Evolutionary conservation across 1,140 invertebrate genomes (phyloP).

Genomic region (Cydia pomonella): DNA sequence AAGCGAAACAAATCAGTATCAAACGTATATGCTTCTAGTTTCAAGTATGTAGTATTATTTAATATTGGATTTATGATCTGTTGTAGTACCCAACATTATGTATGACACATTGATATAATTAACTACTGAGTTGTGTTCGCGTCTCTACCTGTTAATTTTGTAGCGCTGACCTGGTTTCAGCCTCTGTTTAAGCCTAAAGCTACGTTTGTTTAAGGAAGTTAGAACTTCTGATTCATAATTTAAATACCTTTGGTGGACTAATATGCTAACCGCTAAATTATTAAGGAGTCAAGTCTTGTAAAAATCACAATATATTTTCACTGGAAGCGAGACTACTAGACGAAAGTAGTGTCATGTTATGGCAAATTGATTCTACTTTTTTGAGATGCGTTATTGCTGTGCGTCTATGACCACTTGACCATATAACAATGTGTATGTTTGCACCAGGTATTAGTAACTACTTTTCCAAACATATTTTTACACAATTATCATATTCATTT

Average conservation of each 20-base stretch:
- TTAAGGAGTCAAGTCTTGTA: not conserved
- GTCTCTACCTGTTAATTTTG: not conserved
- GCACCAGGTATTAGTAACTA: no score
- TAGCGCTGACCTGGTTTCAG: not conserved
- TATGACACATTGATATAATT: not conserved
- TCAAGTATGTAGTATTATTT: not conserved
- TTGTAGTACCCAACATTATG: not conserved
- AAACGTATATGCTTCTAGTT: not conserved
- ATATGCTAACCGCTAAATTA: no score
- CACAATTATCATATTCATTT: no score
- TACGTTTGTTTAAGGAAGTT: not conserved
- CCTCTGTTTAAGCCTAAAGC: not conserved
- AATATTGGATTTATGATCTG: not conserved
- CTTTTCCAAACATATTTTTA: no score
- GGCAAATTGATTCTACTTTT: no score
- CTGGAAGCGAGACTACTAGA: not conserved
- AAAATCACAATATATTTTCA: not conserved
- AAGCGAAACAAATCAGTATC: no score
- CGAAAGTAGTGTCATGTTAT: not conserved
- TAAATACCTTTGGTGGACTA: no score
- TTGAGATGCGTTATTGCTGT: no score
- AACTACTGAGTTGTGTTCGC: not conserved
- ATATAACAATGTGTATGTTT: no score
- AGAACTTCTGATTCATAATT: no score
- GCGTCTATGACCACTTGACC: no score